Evolutionary conservation across 2,888 invertebrate species (phyloP), one percentile per base, ranked within the genome.

Genomic region (Gibbula magus): DNA sequence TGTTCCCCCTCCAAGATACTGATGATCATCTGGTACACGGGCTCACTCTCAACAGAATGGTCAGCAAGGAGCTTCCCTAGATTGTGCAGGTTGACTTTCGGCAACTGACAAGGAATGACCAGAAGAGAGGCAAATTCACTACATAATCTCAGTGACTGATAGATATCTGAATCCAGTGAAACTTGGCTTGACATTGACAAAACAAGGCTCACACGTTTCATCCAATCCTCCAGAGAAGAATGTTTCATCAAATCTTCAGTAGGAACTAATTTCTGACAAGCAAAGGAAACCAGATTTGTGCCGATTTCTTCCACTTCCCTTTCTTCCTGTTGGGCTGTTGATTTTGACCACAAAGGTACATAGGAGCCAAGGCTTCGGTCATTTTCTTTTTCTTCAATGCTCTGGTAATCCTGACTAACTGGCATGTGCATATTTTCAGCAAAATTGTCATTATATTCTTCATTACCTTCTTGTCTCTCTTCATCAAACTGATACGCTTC

Each of bases 111-210:
- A 18, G 79, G 81, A 56, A 79, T 32, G 0, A 74, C 45, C 20
- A 81, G 39, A 39, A 76, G n/a, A 10, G 70, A 56, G 16, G 82
- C 76, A 70, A 82, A 54, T 75, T 82, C 82, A 70, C 56, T 80
- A 52, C 82, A 82, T 39, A 82, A 75, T 45, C 80, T 52, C 3
- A 82, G 77, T 18, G 39, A 75, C 32, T 82, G 80, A n/a, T 78
- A 29, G 2, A 52, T 51, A 39, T 78, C 16, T 8, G 66, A 20
- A 4, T 80, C 67, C 1, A 78, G 13, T 35, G 78, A 80, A n/a
- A 83, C 78, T 20, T 77, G 66, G 10, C 79, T 78, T 20, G 80
- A 51, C 22, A 82, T 45, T 16, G 83, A 82, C 52, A 83, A 35
- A 75, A 80, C 51, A 7, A 53, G 20, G 4, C 75, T 61, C 5